Evolutionary conservation across 1,140 invertebrate species (phyloP), one percentile per base, ranked within the genome.

Genomic region (Pogonognathellus flavescens): DNA sequence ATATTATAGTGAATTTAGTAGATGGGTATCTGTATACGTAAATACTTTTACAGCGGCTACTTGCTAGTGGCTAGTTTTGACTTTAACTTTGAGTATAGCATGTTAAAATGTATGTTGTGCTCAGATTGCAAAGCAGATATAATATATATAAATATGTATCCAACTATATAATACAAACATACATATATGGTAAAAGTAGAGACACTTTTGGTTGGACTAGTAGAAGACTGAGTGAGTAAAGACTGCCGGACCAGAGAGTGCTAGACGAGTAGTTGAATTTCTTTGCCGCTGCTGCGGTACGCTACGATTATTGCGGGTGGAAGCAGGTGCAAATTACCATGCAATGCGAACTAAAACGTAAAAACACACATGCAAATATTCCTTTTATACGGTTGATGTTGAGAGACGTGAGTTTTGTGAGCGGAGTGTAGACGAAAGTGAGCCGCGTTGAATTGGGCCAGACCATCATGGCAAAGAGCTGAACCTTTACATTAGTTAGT

Each of bases 331-430:
- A 76, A 76, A 76, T 76, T 76, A 76, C 70, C 70, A 76, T 76
- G 70, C 70, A 76, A 76, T 50, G 25, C 31, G 25, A 76, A 76
- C 70, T 76, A 76, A 76, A 76, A 76, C 25, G 70, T 76, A 76
- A 76, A 76, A 76, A 76, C 70, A 25, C 70, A 76, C 70, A 76
- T 76, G 70, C 70, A 76, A 76, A 76, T 76, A 76, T 76, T 76
- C 70, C 14, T 57, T 57, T n/a, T 57, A 41, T 41, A 25, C 62
- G 62, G 62, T 66, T 66, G 20, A 25, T 25, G 20, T 25, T 66
- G 62, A 66, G 25, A 66, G 20, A 66, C 20, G 9, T 25, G 20
- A 25, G 60, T 25, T 66, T 66, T 66, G 10, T 14, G 55, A 22
- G 9, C 18, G 18, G 62, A 25, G 31, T 3, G 31, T 6, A 41